Base-by-base conservation (phyloP, 1,140 invertebrate species). In the Scaptomyza graminum region DNA sequence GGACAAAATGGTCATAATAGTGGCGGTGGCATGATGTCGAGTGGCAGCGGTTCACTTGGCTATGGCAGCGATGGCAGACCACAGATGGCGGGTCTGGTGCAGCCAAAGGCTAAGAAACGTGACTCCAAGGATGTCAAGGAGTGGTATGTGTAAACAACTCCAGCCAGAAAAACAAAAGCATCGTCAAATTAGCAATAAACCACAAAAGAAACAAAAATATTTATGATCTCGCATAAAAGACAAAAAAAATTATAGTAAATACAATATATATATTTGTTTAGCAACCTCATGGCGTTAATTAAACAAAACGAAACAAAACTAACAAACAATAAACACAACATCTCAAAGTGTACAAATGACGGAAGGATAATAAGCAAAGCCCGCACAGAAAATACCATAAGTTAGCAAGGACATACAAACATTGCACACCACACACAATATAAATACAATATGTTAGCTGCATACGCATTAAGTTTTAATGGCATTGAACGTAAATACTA, bases 91-190 rank as follows among this genome's bases (percentile, higher is more conserved):
- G 92, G 93, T 13, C 90, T 92, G 56, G 92, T 93, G 41, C 92
- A 93, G 65, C 92, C 93, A 65, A 93, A 94, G 83, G 93, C 94
- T 70, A 95, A 96, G 92, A 96, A 96, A 91, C 93, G 96, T 84
- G 95, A 96, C 93, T 94, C 95, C 69, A 97, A 97, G 94, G 96
- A 97, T 91, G 95, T 98, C 74, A 98, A 97, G 94, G 97, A 98
- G 93, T 98, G 97, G 97, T 98, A 97, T 92, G 97, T 98, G 81
- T 91, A 91, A 91, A 79, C 7, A 49, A 44, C 11, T n/a, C 13
- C 31, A 54, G 8, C 47, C 18, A 43, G 16, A 15, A 28, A 34
- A 61, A 1, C 18, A 22, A 52, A 72, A 28, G 18, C 13, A 71
- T 69, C 70, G 82, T 87, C 81, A 89, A 90, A 87, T 90, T 90